A percentile compares a stretch with the other conserved stretches of the same genome.
These are phyloP conservation scores for Polia nebulosa DNA, from an alignment of 2,888 invertebrate species.

Conservation along the genomic window DNA sequence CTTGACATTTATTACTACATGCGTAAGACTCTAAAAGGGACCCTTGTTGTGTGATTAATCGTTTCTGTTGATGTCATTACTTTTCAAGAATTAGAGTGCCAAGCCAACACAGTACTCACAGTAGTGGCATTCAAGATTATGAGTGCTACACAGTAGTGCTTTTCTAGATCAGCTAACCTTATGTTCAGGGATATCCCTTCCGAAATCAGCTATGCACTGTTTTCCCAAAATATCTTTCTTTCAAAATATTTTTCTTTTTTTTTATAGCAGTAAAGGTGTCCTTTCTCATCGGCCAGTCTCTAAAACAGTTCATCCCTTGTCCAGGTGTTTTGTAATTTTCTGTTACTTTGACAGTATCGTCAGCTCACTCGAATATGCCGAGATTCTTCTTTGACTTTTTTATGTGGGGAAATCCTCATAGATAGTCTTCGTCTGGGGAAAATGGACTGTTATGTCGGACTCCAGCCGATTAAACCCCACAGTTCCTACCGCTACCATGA, in stretches of 20 bases:
- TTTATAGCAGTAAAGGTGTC: neutral
- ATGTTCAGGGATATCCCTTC: neutral
- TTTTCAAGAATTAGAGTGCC: constrained; percentile 23
- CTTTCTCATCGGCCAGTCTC: neutral
- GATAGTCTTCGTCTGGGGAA: too few relatives aligned
- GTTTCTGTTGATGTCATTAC: constrained; percentile 26
- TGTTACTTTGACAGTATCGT: neutral
- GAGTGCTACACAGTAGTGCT: neutral
- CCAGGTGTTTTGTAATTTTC: neutral
- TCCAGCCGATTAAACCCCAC: too few relatives aligned
- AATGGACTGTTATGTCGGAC: too few relatives aligned
- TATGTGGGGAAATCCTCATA: too few relatives aligned
- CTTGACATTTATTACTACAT: constrained; percentile 59
- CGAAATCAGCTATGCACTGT: neutral
- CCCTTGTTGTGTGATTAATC: constrained; percentile 40
- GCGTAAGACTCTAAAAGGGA: constrained; percentile 45
- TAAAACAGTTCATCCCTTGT: too few relatives aligned
- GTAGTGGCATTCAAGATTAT: constrained; percentile 22
- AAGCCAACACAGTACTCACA: too few relatives aligned
- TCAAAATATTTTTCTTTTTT: too few relatives aligned
- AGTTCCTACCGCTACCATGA: too few relatives aligned
- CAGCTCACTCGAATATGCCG: too few relatives aligned
- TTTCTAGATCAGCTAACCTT: neutral
- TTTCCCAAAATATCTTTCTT: neutral
- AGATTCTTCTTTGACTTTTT: too few relatives aligned